Evolutionary conservation across 2,888 invertebrate genomes (phyloP), one percentile per base, ranked within the genome.

Genomic region (Protonemura montana): DNA sequence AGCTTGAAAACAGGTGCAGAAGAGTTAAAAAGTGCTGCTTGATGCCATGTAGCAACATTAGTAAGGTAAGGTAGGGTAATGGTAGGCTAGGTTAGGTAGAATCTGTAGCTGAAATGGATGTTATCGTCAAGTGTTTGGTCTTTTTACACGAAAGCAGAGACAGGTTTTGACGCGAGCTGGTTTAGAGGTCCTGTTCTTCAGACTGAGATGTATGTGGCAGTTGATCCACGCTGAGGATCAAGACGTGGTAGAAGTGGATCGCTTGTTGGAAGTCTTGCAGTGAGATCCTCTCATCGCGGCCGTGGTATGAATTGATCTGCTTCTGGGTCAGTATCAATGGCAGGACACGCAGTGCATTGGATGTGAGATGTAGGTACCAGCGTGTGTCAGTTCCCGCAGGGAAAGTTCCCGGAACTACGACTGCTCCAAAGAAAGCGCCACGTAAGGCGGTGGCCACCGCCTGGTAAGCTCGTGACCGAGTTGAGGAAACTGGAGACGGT

Each of bases 251-350:
- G 89, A 92, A 93, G 88, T 92, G 91, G 13, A 92, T 90, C 29
- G 91, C 90, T 88, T 91, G 90, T 86, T 91, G 90, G 88, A 91
- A 92, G 88, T 92, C 91, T 80, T 90, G 89, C 0, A 92, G 88
- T 7, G 91, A 90, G 59, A 93, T 91, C 28, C 92, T 89, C 89
- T 93, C 93, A 89, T 93, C 91, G 88, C 91, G 89, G n/a, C 93
- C 93, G 89, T 93, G 93, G 88, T 92, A 90, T 85, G 91, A 89
- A 29, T 87, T 85, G 0, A 91, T 81, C 87, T 92, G 91, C 1
- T 89, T 89, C 10, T 90, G 89, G 81, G 78, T 85, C 25, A 89
- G 85, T 16, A 89, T 86, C 21, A 89, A 89, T 6, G 93, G 92
- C 86, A 90, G 90, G 89, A 92, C 92, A 76, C 93, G 90, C 88